These are phyloP conservation scores for Brachionus rubens DNA, from an alignment of 1,140 invertebrate genomes.

Conservation along the genomic window DNA sequence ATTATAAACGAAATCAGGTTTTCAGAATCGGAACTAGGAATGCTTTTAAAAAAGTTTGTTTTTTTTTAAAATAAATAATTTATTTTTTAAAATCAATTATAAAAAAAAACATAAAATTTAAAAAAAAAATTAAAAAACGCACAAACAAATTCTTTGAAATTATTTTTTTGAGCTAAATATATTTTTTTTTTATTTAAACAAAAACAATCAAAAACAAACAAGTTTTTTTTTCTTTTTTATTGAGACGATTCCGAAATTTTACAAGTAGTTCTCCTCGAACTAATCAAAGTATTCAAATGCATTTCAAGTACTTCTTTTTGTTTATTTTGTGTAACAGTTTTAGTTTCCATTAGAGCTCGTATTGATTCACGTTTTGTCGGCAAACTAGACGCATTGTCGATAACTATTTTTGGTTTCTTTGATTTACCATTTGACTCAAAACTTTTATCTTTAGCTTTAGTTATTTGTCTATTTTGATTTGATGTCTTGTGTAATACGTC, in stretches of 20 bases:
- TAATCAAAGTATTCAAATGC: constrained; percentile 43
- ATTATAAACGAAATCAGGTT: too few relatives aligned
- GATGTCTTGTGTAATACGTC: constrained; percentile 12
- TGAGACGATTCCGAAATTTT: not conserved
- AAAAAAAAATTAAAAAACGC: too few relatives aligned
- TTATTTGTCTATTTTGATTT: constrained; percentile 31
- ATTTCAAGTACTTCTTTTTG: constrained; percentile 39
- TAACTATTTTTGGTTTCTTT: constrained; percentile 34
- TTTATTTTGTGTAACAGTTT: constrained; percentile 27
- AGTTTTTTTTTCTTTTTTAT: not conserved
- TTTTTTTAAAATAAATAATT: too few relatives aligned
- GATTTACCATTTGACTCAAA: constrained; percentile 24
- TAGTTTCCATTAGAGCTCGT: constrained; percentile 37
- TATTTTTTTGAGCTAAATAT: not conserved
- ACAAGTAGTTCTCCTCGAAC: constrained; percentile 2
- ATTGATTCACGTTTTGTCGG: constrained; percentile 41
- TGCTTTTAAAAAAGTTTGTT: too few relatives aligned
- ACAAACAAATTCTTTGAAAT: too few relatives aligned
- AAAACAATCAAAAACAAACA: not conserved
- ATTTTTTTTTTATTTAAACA: not conserved
- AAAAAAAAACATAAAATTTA: too few relatives aligned
- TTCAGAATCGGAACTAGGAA: too few relatives aligned
- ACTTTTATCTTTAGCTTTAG: constrained; percentile 18
- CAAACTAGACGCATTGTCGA: constrained; percentile 26
- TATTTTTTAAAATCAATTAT: too few relatives aligned